Base-by-base conservation (phyloP, 2,113 vertebrate species). In the Stigmatopora nigra region DNA sequence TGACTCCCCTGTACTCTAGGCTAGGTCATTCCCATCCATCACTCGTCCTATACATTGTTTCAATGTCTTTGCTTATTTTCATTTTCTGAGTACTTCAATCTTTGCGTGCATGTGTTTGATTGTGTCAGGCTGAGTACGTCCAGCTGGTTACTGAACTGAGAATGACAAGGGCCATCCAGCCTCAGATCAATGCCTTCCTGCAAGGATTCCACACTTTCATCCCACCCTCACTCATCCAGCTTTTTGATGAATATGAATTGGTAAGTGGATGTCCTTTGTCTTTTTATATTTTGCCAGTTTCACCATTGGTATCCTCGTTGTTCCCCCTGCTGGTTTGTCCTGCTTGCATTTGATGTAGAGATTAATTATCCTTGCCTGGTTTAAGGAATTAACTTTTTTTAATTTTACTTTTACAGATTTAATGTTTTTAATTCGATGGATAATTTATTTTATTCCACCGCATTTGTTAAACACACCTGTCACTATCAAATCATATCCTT, bases 171-270 rank as follows among this genome's bases (percentile, higher is more conserved):
- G 97, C 97, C 71, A 99, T 99, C 86, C 95, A 98, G 82, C 97
- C 95, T 75, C 97, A 99, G 89, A 99, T 99, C 78, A 97, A 98
- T 76, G 96, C 93, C 49, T 99, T 98, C 83, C 81, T 99, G 64
- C 95, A 94, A 72, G 97, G 97, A 57, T 99, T 99, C 84, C 97
- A 99, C 84, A 97, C 93, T 88, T 99, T 98, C 82, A 98, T 99
- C 77, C 97, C 90, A 8, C 92, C 95, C 0, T 96, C 96, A 14
- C 92, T 99, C 70, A 93, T 99, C 76, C 97, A 99, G 63, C 94
- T 99, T 69, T 99, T 99, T 79, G 97, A 99, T 80, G 97, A 98
- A 80, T 99, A 95, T 56, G 97, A 99, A 83, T 78, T 99, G 94
- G 97, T 98, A 85, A 93, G 95, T 89, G 13, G 0, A 48, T 13